Evolutionary conservation across 2,797 vertebrate species (phyloP), one percentile per base, ranked within the genome.

Genomic region (Cynopterus sphinx): DNA sequence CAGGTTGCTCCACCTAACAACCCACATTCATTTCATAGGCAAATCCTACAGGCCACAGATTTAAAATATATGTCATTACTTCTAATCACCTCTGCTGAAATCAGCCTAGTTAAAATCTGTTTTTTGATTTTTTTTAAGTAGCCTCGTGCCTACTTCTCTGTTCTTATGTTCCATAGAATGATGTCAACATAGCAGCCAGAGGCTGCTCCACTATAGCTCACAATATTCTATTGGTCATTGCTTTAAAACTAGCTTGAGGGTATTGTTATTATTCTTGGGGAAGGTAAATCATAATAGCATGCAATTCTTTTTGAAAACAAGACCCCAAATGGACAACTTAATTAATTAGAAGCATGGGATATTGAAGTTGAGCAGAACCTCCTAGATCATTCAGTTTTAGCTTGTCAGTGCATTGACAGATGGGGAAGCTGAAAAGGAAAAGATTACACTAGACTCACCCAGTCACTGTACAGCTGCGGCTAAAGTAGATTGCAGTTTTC

Each of bases 291-390:
- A 83, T 49, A 5, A 92, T 31, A 33, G 39, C 67, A 57, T 68
- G 2, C 16, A 68, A 95, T 46, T 53, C 46, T 49, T 31, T 87
- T 85, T 81, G 57, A 79, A 95, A 95, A 67, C 33, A 59, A 89
- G 24, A 94, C 8, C n/a, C 6, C 41, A 49, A 33, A 77, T 71
- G 55, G 77, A 78, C 61, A 53, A 53, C 53, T 61, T 63, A 26
- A 53, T 75, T 90, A 39, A 39, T 81, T 15, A 33, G 22, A 90
- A 84, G 49, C 51, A 39, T 41, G 36, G 15, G 46, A 28, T 55
- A 7, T 8, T 67, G 51, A 68, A 46, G 13, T 65, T 77, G 74
- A 79, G 16, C 39, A 71, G 65, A 82, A 75, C 36, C 39, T 49
- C 43, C 43, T 0, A 41, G 49, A 46, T 63, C 33, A 41, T 12